phyloP scores from a whole-genome alignment of 2,888 invertebrate species.

The Noctuana brunneofusca region DNA sequence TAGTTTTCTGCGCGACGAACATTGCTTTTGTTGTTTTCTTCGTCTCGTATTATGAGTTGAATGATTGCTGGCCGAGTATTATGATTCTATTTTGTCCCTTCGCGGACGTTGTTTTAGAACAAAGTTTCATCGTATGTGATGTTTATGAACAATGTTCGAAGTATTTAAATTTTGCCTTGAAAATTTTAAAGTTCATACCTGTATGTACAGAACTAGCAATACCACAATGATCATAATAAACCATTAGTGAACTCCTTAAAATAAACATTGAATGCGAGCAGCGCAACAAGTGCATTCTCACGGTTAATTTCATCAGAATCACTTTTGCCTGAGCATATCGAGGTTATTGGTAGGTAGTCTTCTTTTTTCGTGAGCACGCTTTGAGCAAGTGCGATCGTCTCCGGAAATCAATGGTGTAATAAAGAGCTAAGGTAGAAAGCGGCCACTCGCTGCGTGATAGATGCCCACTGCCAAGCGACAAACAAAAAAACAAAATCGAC shows the following conservation, averaged over 20 bases:
- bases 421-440: slow-evolving; percentile 77
- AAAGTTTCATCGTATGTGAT: slow-evolving; percentile 2
- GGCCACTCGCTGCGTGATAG: slow-evolving; percentile 80
- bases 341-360: slow-evolving; percentile 33
- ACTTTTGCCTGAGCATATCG: slow-evolving; percentile 37
- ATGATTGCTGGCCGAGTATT: slow-evolving; percentile 14
- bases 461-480: slow-evolving; percentile 73
- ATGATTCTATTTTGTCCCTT: slow-evolving; percentile 10
- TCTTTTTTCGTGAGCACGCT: slow-evolving; percentile 26
- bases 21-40: slow-evolving; percentile 38
- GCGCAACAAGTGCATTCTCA: slow-evolving; percentile 27
- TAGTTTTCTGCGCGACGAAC: slow-evolving; percentile 38
- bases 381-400: slow-evolving; percentile 46
- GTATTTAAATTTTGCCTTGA: not conserved
- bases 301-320: slow-evolving; percentile 32
- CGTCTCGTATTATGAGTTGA: slow-evolving; percentile 29
- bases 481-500: slow-evolving; percentile 79
- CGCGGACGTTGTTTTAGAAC: not conserved
- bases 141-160: not conserved
- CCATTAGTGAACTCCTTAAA: slow-evolving; percentile 5
- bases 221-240: slow-evolving; percentile 1
- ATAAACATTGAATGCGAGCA: slow-evolving; percentile 21
- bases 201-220: not conserved
- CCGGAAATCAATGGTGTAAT: slow-evolving; percentile 79
- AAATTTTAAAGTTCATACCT: not conserved